phyloP scores from a whole-genome alignment of 1,140 invertebrate species.

The Heliconius hewitsoni region DNA sequence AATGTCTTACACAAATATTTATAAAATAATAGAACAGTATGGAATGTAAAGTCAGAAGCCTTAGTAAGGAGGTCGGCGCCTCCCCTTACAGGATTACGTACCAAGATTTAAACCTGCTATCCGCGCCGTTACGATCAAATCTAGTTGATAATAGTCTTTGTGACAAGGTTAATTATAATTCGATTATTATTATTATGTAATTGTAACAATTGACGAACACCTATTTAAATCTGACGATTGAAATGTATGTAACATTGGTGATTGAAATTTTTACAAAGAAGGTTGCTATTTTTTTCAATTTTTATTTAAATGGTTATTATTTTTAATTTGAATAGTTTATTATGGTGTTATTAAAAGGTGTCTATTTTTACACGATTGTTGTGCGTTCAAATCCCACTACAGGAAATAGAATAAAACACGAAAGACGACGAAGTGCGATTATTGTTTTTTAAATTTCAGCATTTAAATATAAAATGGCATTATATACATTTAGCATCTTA shows the following conservation, averaged over 20 bases:
- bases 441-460: too few relatives aligned
- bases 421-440: too few relatives aligned
- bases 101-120: conserved; percentile 65
- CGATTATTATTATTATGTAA: conserved; percentile 33
- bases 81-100: conserved; percentile 74
- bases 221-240: neutral
- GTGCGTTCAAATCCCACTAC: too few relatives aligned
- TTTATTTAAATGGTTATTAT: too few relatives aligned
- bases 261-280: neutral
- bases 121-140: conserved; percentile 34
- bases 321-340: too few relatives aligned
- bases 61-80: conserved; percentile 72
- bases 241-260: neutral
- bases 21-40: conserved; percentile 38
- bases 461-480: too few relatives aligned
- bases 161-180: conserved; percentile 46
- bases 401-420: too few relatives aligned
- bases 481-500: too few relatives aligned
- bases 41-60: conserved; percentile 67
- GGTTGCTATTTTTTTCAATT: too few relatives aligned
- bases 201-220: neutral
- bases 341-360: too few relatives aligned
- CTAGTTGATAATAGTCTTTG: conserved; percentile 40
- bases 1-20: neutral
- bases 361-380: too few relatives aligned